Evolutionary conservation across 2,113 vertebrate genomes (phyloP).

Genomic region (Hylia prasina): DNA sequence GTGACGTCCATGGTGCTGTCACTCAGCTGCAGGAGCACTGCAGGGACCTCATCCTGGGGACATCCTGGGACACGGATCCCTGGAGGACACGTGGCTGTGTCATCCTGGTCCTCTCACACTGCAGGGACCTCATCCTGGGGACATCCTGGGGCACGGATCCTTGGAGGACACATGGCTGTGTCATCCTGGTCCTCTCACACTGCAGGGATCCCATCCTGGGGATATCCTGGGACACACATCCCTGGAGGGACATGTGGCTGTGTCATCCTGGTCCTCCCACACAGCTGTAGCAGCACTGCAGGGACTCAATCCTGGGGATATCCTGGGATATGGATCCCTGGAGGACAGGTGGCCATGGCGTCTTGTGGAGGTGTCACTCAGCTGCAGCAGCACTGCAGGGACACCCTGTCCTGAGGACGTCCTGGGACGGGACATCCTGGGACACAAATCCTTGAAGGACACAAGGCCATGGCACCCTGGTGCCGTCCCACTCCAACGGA

Average conservation of each 20-base stretch:
- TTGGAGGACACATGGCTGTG: fast-evolving
- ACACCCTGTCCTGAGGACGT: fast-evolving
- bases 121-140: not conserved
- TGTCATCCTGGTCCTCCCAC: no score
- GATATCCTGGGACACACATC: not conserved
- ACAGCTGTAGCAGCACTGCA: not conserved
- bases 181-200: no score
- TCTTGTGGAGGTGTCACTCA: not conserved
- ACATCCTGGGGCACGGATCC: not conserved
- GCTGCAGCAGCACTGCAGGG: not conserved
- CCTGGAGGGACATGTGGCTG: fast-evolving
- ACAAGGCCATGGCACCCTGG: fast-evolving
- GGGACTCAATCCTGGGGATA: not conserved
- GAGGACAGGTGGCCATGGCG: no score
- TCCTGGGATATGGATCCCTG: no score
- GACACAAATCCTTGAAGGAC: not conserved
- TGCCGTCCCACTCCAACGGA: fast-evolving
- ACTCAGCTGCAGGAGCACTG: not conserved
- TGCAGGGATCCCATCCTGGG: not conserved
- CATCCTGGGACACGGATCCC: fast-evolving
- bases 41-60: not conserved
- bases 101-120: not conserved
- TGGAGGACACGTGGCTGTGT: not conserved
- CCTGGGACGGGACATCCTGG: not conserved
- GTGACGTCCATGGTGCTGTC: fast-evolving